phyloP scores from a whole-genome alignment of 2,888 invertebrate species.

The Clunio marinus region DNA sequence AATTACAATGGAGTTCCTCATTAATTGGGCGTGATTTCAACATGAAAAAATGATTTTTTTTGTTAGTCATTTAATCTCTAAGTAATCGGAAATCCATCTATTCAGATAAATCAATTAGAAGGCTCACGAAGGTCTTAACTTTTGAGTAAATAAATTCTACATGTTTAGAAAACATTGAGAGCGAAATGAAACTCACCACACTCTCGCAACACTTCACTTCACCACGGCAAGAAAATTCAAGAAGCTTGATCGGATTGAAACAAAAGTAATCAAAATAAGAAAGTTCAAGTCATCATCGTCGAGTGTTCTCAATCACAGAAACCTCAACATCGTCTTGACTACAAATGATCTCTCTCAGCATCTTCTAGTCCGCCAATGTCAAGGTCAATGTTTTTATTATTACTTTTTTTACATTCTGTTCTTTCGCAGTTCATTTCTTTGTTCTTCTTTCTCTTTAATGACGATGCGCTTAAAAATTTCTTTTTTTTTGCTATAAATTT shows the following conservation, averaged over 20 bases:
- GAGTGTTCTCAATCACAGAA: background rate
- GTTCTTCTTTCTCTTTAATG: background rate
- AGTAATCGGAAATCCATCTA: too few species aligned
- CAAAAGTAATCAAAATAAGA: background rate
- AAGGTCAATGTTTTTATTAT: slow-evolving; percentile 16
- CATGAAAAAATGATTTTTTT: too few species aligned
- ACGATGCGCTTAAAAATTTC: background rate
- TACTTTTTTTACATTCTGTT: background rate
- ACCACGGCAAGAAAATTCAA: too few species aligned
- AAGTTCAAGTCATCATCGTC: background rate
- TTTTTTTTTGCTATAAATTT: too few species aligned
- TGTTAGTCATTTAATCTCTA: too few species aligned
- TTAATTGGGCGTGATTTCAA: too few species aligned
- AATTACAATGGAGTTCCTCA: too few species aligned
- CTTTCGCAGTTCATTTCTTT: background rate
- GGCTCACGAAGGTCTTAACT: too few species aligned
- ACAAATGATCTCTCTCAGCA: background rate
- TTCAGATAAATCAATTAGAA: too few species aligned
- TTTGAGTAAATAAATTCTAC: too few species aligned
- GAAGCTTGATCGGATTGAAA: background rate
- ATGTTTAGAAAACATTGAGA: background rate
- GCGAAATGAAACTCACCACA: background rate
- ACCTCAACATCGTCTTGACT: background rate
- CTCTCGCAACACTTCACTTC: too few species aligned
- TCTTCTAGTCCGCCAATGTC: background rate